Evolutionary conservation across 2,113 vertebrate species (phyloP).

Genomic region (Microcebus ravelobensis): DNA sequence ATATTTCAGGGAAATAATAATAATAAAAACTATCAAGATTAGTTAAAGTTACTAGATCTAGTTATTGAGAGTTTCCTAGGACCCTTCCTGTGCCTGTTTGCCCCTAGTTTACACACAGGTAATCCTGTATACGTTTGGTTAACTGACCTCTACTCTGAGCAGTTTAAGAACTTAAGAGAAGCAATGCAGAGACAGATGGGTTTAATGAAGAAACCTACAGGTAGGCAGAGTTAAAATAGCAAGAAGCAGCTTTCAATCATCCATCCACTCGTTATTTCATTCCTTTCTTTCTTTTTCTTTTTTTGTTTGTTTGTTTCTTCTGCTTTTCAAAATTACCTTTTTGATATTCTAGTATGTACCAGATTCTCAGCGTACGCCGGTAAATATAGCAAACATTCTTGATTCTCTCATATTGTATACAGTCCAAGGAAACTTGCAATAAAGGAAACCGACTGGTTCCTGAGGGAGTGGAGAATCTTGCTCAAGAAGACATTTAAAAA

Average conservation of each 20-base stretch:
- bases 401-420: rapidly evolving
- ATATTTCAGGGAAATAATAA: not conserved
- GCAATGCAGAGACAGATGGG: not conserved
- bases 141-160: not conserved
- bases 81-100: rapidly evolving
- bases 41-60: not conserved
- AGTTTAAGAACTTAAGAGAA: not conserved
- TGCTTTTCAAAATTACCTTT: not conserved
- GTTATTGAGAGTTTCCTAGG: not conserved
- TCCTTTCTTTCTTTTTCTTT: not conserved
- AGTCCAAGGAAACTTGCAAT: not conserved
- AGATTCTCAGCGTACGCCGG: not conserved
- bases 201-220: not conserved
- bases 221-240: rapidly evolving
- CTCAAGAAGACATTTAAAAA: not conserved
- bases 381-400: not conserved
- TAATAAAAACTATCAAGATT: not conserved
- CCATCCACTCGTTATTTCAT: not conserved
- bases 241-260: not conserved
- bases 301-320: not conserved
- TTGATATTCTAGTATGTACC: not conserved
- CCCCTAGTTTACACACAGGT: not conserved
- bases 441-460: not conserved
- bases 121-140: not conserved
- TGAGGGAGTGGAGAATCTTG: not conserved